phyloP scores from a whole-genome alignment of 2,113 vertebrate genomes.

The Otis tarda region DNA sequence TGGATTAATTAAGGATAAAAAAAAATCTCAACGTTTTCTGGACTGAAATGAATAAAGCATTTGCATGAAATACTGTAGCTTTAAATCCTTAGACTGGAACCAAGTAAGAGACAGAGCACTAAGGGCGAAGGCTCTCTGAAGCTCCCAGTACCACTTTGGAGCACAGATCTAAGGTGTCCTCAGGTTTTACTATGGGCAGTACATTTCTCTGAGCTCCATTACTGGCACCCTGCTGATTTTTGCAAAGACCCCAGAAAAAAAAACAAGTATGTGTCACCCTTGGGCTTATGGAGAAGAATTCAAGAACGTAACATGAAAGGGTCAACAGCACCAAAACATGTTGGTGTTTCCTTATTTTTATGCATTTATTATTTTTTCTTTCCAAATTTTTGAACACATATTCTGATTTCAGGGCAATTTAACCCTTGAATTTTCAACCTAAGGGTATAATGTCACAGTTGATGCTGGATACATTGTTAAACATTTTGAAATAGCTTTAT shows the following conservation, averaged over 20 bases:
- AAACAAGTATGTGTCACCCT: neutral
- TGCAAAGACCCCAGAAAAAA: neutral
- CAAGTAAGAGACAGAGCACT: neutral
- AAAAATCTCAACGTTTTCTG: neutral
- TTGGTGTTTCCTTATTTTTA: neutral
- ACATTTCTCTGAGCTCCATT: neutral
- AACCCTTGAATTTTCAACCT: neutral
- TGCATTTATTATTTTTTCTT: neutral
- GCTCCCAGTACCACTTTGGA: neutral
- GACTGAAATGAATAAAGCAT: neutral
- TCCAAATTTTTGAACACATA: fast-evolving
- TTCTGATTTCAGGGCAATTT: neutral
- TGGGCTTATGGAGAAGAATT: neutral
- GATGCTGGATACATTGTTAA: neutral
- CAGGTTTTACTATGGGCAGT: neutral
- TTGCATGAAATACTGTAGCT: neutral
- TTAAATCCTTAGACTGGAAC: neutral
- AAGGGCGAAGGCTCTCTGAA: neutral
- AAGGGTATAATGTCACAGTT: neutral
- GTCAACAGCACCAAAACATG: neutral
- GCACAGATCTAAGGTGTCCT: neutral
- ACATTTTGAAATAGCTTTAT: neutral
- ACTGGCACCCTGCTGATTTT: neutral
- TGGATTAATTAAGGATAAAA: conserved; percentile 18
- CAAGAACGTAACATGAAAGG: neutral